These are phyloP conservation scores for Podarcis lilfordi DNA, from an alignment of 2,797 vertebrate genomes.

Conservation along the genomic window DNA sequence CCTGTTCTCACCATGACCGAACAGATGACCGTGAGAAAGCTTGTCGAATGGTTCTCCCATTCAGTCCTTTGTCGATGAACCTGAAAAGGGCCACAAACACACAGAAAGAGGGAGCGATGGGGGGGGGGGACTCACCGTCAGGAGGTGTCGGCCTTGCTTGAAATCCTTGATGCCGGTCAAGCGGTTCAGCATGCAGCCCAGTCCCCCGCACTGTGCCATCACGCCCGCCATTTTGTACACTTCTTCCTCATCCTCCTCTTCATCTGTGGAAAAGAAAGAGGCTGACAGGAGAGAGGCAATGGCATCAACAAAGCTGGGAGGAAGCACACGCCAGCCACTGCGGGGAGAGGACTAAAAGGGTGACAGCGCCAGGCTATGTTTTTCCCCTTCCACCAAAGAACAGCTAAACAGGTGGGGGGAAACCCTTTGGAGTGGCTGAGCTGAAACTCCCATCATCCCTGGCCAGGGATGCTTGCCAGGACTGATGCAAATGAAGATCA, in stretches of 20 bases:
- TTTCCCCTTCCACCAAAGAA: background rate
- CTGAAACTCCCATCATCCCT: too few species aligned
- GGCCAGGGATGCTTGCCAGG: background rate
- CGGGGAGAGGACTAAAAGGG: too few species aligned
- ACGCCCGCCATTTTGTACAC: constrained; percentile 99
- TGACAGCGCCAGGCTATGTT: too few species aligned
- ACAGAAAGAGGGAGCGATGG: too few species aligned
- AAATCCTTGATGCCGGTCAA: constrained; percentile 97
- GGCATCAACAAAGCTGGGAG: background rate
- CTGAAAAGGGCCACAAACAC: background rate
- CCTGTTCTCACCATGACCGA: too few species aligned
- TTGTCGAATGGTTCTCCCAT: accelerated
- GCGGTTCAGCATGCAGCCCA: constrained; percentile 97
- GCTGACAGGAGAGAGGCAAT: constrained; percentile 24
- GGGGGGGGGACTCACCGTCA: constrained; percentile 86
- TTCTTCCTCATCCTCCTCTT: constrained; percentile 98
- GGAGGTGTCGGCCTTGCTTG: constrained; percentile 95
- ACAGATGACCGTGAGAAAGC: too few species aligned
- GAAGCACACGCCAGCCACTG: background rate
- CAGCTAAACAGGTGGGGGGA: background rate
- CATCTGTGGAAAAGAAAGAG: constrained; percentile 80
- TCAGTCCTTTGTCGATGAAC: accelerated
- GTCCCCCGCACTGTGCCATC: constrained; percentile 96
- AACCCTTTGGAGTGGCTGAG: too few species aligned
- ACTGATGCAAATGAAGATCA: too few species aligned